Percentiles rank a stretch among this genome's conserved stretches.
Conservation (phyloP, 1,140 invertebrate species). For the Ips nitidus region DNA sequence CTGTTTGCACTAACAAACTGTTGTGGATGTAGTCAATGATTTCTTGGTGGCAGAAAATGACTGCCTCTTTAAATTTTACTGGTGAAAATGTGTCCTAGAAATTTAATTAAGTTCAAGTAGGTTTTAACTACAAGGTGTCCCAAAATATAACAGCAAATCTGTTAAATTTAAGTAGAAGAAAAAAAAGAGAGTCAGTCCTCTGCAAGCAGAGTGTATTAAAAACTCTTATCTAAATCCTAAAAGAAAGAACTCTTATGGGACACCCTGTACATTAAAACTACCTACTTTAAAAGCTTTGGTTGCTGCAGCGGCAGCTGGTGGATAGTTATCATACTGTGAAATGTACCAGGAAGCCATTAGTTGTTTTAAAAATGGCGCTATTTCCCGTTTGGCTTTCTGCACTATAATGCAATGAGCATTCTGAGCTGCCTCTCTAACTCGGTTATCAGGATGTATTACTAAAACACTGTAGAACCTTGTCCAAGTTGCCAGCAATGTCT, state of each 20-base stretch:
- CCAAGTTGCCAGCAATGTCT: constrained; percentile 74
- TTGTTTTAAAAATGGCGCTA: constrained; percentile 77
- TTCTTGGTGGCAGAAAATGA: constrained; percentile 75
- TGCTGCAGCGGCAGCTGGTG: constrained; percentile 75
- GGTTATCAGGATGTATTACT: constrained; percentile 73
- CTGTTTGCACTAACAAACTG: constrained; percentile 69
- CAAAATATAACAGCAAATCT: too few species aligned
- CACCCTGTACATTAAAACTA: background rate
- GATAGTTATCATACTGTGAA: constrained; percentile 78
- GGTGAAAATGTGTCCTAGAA: constrained; percentile 68
- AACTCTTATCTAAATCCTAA: too few species aligned
- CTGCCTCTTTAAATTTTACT: constrained; percentile 69
- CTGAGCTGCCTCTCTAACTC: constrained; percentile 75
- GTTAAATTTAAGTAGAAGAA: too few species aligned
- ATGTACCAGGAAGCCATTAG: constrained; percentile 75
- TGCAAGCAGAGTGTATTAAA: too few species aligned
- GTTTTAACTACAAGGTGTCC: background rate
- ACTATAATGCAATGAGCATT: constrained; percentile 69
- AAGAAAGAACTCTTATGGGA: too few species aligned
- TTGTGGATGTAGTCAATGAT: constrained; percentile 71
- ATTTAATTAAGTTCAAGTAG: constrained; percentile 11
- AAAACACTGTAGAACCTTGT: constrained; percentile 73
- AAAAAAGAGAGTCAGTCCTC: too few species aligned
- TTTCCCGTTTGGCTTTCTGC: constrained; percentile 65
- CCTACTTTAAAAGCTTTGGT: constrained; percentile 66